Evolutionary conservation across 2,797 vertebrate genomes (phyloP).

Genomic region (Clarias laeviceps): DNA sequence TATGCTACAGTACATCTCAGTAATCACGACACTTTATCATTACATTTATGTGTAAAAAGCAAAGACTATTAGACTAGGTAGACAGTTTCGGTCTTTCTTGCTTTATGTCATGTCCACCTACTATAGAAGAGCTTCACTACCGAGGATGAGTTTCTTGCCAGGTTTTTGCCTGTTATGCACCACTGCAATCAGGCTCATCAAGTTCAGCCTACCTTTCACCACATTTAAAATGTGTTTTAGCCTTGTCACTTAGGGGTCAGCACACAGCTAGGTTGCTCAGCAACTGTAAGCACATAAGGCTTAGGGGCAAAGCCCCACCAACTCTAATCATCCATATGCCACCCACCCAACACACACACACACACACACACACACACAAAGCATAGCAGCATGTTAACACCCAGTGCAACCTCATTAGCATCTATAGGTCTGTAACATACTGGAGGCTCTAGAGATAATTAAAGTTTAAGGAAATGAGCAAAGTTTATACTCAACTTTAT

Average conservation of each 20-base stretch:
- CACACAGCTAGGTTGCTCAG: conserved; percentile 8
- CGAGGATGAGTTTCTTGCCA: neutral
- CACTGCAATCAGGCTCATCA: conserved; percentile 5
- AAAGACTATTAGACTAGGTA: neutral
- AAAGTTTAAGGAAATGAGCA: neutral
- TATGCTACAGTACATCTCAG: too few species aligned
- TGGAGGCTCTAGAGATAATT: too few species aligned
- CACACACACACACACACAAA: neutral
- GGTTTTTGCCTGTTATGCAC: neutral
- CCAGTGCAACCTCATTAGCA: conserved; percentile 2
- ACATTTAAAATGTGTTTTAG: conserved; percentile 3
- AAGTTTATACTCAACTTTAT: neutral
- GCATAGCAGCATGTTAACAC: neutral
- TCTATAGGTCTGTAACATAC: neutral
- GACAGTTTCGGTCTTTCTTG: neutral
- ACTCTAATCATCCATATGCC: neutral
- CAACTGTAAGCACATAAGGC: neutral
- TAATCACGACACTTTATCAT: neutral
- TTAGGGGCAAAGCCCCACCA: neutral
- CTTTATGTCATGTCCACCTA: neutral
- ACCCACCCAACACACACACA: neutral
- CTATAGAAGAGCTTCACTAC: neutral
- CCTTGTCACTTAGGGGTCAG: conserved; percentile 22
- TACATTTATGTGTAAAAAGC: neutral
- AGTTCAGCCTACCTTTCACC: conserved; percentile 13